Evolutionary conservation across 2,113 vertebrate genomes (phyloP).

Genomic region (Perognathus longimembris): DNA sequence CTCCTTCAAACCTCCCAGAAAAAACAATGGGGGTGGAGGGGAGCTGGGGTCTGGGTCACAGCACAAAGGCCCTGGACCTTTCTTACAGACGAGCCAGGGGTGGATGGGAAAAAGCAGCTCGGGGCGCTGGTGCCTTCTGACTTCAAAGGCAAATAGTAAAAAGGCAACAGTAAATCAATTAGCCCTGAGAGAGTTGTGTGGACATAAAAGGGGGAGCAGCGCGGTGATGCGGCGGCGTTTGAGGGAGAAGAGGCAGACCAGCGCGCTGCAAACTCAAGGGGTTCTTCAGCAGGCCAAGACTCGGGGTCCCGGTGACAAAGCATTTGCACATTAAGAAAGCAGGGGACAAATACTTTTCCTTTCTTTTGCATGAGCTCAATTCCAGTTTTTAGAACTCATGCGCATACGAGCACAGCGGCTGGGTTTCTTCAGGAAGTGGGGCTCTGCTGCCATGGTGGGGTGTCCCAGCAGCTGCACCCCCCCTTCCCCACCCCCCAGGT

Average conservation of each 20-base stretch:
- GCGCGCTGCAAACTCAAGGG: background rate
- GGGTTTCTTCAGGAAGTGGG: too few species aligned
- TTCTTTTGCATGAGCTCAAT: background rate
- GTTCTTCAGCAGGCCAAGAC: background rate
- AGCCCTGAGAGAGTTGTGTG: background rate
- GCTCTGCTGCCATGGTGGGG: too few species aligned
- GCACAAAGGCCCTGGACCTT: conserved; percentile 29
- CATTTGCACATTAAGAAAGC: background rate
- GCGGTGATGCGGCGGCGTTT: too few species aligned
- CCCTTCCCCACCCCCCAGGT: too few species aligned
- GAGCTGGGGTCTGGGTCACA: background rate
- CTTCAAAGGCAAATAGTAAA: conserved; percentile 62
- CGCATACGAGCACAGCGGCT: background rate
- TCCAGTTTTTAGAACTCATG: background rate
- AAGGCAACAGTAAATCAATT: conserved; percentile 48
- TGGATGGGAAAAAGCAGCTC: background rate
- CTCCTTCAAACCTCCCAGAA: conserved; percentile 47
- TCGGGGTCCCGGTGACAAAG: background rate
- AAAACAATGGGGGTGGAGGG: background rate
- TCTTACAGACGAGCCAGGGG: background rate
- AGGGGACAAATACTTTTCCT: background rate
- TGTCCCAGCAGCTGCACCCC: too few species aligned
- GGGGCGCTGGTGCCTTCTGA: conserved; percentile 9
- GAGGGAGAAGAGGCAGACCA: too few species aligned
- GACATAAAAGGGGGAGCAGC: rapidly evolving